Evolutionary conservation across 2,888 invertebrate species (phyloP), one percentile per base, ranked within the genome.

Genomic region (Trichopria drosophilae): DNA sequence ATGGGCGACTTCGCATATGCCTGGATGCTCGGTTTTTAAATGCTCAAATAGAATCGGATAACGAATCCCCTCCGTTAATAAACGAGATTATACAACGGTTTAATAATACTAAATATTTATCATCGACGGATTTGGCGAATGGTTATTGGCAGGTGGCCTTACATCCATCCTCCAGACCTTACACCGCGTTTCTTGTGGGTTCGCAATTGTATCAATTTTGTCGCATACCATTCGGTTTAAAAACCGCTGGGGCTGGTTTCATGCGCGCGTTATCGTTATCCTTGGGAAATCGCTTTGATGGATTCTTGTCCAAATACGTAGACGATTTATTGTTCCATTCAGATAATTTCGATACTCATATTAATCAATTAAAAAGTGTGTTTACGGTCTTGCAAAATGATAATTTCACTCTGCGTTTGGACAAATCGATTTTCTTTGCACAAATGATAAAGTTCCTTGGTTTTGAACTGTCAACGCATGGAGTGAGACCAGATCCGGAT

Each of bases 271-370:
- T 64, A 19, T 57, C 47, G 22, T 10, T 53, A 10, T 44, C 59
- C 3, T 37, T 70, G 3, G 67, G 64, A 2, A 52, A 61, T 5
- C 55, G 60, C 34, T 57, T 61, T 16, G 41, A 56, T 7, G 43
- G 53, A 18, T 67, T 64, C 49, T 41, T 62, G 5, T 36, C 55
- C 5, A 54, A 44, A 32, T 71, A 71, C 45, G 54, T 71, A 7
- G 68, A 70, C 52, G 69, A 72, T 53, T 28, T 69, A 1, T 31
- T 69, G 1, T 55, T 71, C 3, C 53, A 58, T 0, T 68, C 67
- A 0, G 10, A 13, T 2, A 45, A 39, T 19, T 60, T 66, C 22
- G 52, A 64, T 5, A 46, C 61, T 10, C 67, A 67, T 44, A n/a
- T 62, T 1, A 6, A 43, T 6, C 61, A 65, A 43, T 22, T 67